These are phyloP conservation scores for Drosophila phalerata DNA, from an alignment of 2,888 invertebrate genomes.

Conservation along the genomic window DNA sequence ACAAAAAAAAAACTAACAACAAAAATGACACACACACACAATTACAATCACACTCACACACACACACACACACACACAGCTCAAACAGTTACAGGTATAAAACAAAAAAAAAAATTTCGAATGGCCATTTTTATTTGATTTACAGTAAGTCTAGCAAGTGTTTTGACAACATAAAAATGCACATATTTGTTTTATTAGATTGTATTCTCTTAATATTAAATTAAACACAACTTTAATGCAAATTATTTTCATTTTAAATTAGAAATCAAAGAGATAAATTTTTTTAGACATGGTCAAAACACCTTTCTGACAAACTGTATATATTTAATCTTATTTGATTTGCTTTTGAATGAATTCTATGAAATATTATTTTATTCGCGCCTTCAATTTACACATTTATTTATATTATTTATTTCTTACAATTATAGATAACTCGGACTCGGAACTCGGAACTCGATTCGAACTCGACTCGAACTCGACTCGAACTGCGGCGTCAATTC, in stretches of 20 bases:
- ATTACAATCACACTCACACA: too few relatives aligned
- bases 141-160: background rate
- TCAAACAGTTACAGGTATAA: constrained; percentile 18
- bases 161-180: too few relatives aligned
- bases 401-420: background rate
- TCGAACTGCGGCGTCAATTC: constrained; percentile 56
- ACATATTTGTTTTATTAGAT: too few relatives aligned
- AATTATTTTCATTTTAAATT: too few relatives aligned
- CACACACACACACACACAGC: constrained; percentile 4
- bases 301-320: too few relatives aligned
- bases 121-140: constrained; percentile 8
- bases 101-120: constrained; percentile 25
- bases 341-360: background rate
- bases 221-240: too few relatives aligned
- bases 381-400: constrained; percentile 8
- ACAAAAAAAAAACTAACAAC: constrained; percentile 28
- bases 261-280: too few relatives aligned
- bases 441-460: constrained; percentile 27
- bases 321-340: background rate
- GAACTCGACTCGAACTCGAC: constrained; percentile 22
- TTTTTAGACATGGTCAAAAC: too few relatives aligned
- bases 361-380: constrained; percentile 23
- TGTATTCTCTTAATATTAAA: background rate
- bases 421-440: constrained; percentile 4
- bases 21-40: constrained; percentile 7